Base-by-base conservation (phyloP, 2,113 vertebrate species). In the Saccopteryx bilineata region DNA sequence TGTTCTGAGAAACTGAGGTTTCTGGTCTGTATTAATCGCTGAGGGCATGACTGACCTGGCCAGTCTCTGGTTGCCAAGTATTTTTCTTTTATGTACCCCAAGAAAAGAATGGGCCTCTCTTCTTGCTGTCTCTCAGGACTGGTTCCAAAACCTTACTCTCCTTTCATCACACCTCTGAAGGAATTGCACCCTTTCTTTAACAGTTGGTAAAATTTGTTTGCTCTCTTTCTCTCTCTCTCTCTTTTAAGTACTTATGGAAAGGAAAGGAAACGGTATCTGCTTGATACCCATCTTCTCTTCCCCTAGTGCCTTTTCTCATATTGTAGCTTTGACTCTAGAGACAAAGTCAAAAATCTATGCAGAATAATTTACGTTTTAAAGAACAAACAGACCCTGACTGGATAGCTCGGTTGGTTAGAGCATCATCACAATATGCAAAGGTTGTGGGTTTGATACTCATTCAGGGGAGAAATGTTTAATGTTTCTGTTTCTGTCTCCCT, bases 321-420 rank as follows among this genome's bases (percentile, higher is more conserved):
- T 50, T 65, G 28, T 46, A 82, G 61, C 39, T 93, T 82, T 71
- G 18, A 83, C 48, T 26, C 48, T 52, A 78, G 33, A 87, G 6
- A 81, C 39, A 71, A 69, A 61, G 24, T 13, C 0, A 48, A 78
- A 90, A 78, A 56, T 81, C 28, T 65, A 19, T 66, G 50, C 24
- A 66, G 5, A 82, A 78, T 58, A 52, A 71, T 75, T 90, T 71
- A 81, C 14, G 23, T 66, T 91, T 87, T 63, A 91, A 78, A 93
- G 87, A 76, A 66, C 69, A 82, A 78, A 86, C 39, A 39, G 39
- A 39, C 39, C 39, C 39, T 39, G 39, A 3, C 39, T 39, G 39
- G 39, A 39, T 39, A 39, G 39, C 39, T 39, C 2, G 39, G 39
- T 39, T 39, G 39, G 39, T 39, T 39, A 39, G 39, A 39, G 39